Evolutionary conservation across 1,140 invertebrate genomes (phyloP), one percentile per base, ranked within the genome.

Genomic region (Drosophila pandora): DNA sequence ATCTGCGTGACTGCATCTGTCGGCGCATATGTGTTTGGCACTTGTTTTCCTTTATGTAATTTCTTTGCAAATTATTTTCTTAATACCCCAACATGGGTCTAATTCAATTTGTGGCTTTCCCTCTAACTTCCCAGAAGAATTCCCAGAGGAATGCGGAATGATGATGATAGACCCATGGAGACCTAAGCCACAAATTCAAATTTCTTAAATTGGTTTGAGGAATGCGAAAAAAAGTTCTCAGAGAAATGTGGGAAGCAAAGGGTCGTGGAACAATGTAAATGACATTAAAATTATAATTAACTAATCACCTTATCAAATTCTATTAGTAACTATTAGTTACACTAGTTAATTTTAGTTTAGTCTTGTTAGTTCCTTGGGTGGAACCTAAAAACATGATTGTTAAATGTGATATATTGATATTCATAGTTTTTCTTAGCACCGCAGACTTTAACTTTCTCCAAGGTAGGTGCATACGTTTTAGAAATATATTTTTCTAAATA

Each of bases 1-100:
- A 57, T 80, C 39, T 76, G 48, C 60, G 74, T 71, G 39, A 22
- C 58, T 67, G 41, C 57, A 54, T 59, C 47, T 69, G 55, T 63
- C 60, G 43, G 48, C 56, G 23, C 53, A 39, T 34, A 28, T 60
- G 79, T 63, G 50, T 9, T 41, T 61, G 78, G 83, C 81, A 85
- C 81, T 85, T 85, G 82, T 85, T 87, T 87, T 87, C 78, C 65
- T 76, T 85, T 87, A 87, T 85, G 74, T 82, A 85, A 87, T 85
- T 85, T 87, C 82, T 71, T 87, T 82, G 81, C 81, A 80, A 85
- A 87, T 85, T 75, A 82, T 74, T 81, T 67, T 74, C 77, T 74
- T 74, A 74, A 54, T 77, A 49, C 63, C 63, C 76, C 60, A 63
- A 62, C 72, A 55, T 53, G 73, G 41, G 56, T 63, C 69, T 87